Conservation (phyloP, 2,797 vertebrate species). For the Poeciliopsis infans region DNA sequence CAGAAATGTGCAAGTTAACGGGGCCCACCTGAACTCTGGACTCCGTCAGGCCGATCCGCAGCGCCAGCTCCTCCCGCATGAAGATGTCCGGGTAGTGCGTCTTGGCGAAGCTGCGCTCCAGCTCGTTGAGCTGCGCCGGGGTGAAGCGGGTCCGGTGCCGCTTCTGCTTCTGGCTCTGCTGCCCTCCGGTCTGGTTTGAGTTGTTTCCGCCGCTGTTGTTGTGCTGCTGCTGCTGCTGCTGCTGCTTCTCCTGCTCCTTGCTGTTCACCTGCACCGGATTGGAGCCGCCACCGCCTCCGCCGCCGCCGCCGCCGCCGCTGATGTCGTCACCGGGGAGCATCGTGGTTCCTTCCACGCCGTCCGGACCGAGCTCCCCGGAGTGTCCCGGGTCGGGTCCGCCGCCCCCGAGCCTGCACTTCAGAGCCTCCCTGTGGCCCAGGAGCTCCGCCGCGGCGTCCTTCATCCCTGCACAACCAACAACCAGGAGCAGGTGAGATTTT, state of each 20-base stretch:
- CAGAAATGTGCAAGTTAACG: neutral
- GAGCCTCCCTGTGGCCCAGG: constrained; percentile 94
- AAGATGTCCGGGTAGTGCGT: constrained; percentile 99
- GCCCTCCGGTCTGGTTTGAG: constrained; percentile 84
- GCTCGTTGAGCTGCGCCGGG: constrained; percentile 97
- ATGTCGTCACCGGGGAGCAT: constrained; percentile 94
- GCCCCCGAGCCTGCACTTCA: constrained; percentile 93
- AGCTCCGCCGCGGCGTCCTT: constrained; percentile 93
- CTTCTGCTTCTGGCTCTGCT: constrained; percentile 92
- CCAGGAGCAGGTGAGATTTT: constrained; percentile 41
- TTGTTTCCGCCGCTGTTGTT: constrained; percentile 81
- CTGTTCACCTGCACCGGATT: constrained; percentile 90
- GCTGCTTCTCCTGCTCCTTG: constrained; percentile 93
- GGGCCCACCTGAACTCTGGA: constrained; percentile 92
- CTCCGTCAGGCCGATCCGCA: constrained; percentile 96
- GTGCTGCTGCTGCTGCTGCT: constrained; percentile 83
- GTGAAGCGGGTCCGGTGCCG: constrained; percentile 98
- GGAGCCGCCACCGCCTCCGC: constrained; percentile 88
- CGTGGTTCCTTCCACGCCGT: constrained; percentile 93
- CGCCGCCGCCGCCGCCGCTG: constrained; percentile 81
- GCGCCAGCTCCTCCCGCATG: constrained; percentile 96
- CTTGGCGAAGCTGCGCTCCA: constrained; percentile 98
- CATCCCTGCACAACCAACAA: constrained; percentile 87
- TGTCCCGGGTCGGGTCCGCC: constrained; percentile 90
- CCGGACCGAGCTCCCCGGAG: constrained; percentile 90